Evolutionary conservation across 2,113 vertebrate species (phyloP), one percentile per base, ranked within the genome.

Genomic region (Himantopus leucocephalus): DNA sequence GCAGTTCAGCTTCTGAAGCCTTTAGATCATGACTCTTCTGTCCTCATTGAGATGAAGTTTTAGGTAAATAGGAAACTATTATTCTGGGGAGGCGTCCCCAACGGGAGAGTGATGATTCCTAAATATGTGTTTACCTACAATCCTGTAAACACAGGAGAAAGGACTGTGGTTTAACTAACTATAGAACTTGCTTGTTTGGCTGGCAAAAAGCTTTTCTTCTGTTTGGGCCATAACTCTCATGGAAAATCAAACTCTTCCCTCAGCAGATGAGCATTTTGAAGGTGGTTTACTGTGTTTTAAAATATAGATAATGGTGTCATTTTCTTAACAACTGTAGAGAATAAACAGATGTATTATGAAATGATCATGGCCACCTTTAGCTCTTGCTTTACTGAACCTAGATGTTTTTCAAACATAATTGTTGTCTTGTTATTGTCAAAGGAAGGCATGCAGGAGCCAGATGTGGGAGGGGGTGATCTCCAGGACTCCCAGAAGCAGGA

Each of bases 181-280:
- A 15, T 21, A 35, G 62, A n/a, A 43, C 1, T 47, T 35, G 30
- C 71, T 70, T 88, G 17, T 74, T 92, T 63, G 73, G 34, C 84
- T 94, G 70, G 85, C 94, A 66, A 92, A 75, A 70, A 85, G 34
- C 43, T 92, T 58, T 85, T 85, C 66, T 92, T 93, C 67, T 95
- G 18, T 66, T 93, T 72, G 82, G 58, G 79, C 34, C 10, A 13
- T 67, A 92, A 50, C 35, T 73, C 30, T 66, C 12, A 14, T 37
- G 76, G 37, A 47, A 73, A 67, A 68, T 56, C 60, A 41, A 63
- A 43, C 39, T 80, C 72, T 76, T 91, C 32, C 84, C 52, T 90
- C 66, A 45, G 72, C 58, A 72, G 8, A n/a, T 23, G 83, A 92
- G 50, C 67, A 30, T 80, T 87, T 47, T n/a, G 30, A 91, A 73